Evolutionary conservation across 2,113 vertebrate genomes (phyloP).

Genomic region (Colius striatus): DNA sequence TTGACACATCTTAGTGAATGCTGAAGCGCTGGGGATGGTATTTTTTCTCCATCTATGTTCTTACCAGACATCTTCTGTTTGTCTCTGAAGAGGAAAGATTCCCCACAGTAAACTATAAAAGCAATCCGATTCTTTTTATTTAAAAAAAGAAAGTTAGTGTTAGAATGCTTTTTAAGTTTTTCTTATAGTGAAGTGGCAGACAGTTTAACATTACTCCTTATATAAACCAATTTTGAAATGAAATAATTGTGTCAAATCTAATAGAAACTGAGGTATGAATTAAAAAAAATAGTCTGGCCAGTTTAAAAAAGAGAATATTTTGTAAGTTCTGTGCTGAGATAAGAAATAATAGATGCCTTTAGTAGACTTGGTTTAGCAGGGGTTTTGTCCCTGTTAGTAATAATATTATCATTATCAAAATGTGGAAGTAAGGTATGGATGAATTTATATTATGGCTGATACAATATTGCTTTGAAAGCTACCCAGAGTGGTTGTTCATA

Average conservation of each 20-base stretch:
- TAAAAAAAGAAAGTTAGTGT: background rate
- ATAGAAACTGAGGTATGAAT: background rate
- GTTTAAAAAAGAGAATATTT: background rate
- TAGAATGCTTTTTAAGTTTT: constrained; percentile 30
- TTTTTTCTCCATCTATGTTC: constrained; percentile 30
- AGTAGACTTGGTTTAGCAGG: background rate
- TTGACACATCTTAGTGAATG: constrained; percentile 26
- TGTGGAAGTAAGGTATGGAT: background rate
- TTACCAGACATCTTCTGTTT: constrained; percentile 11
- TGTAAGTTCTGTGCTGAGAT: background rate
- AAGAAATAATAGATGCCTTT: background rate
- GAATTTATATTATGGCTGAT: background rate
- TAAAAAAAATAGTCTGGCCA: background rate
- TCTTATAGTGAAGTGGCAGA: background rate
- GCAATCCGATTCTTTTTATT: constrained; percentile 1
- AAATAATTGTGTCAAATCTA: background rate
- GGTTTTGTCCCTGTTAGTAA: background rate
- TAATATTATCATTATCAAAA: background rate
- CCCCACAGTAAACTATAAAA: constrained; percentile 35
- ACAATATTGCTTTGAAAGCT: background rate
- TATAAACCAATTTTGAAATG: constrained; percentile 1
- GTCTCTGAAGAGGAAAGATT: constrained; percentile 37
- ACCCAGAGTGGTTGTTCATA: background rate
- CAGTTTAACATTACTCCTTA: constrained; percentile 8
- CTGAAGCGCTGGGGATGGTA: background rate